These are phyloP conservation scores for Dolichopus griseipennis DNA, from an alignment of 2,888 invertebrate species.

Conservation along the genomic window DNA sequence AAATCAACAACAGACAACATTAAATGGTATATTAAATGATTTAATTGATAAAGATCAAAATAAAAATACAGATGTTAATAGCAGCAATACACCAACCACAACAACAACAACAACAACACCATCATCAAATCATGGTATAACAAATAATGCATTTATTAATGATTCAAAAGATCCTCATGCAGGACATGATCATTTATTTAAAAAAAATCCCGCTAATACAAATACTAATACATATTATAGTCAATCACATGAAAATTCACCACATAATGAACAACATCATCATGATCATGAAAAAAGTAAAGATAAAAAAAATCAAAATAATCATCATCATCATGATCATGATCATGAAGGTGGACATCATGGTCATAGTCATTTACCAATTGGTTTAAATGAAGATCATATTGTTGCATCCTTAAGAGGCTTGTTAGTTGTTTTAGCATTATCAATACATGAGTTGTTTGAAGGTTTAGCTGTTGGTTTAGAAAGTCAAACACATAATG, in stretches of 20 bases:
- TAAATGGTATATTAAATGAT: not conserved
- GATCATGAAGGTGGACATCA: slow-evolving; percentile 19
- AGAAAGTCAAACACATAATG: slow-evolving; percentile 52
- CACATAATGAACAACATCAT: slow-evolving; percentile 13
- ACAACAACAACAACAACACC: not conserved
- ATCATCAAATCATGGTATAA: not conserved
- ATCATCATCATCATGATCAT: slow-evolving; percentile 19
- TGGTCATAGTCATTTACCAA: slow-evolving; percentile 31
- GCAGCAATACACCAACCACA: not conserved
- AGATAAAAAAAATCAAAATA: slow-evolving; percentile 19
- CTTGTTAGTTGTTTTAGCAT: slow-evolving; percentile 68
- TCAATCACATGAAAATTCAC: slow-evolving; percentile 14
- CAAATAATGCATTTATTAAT: not conserved
- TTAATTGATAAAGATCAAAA: not conserved
- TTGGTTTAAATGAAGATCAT: slow-evolving; percentile 36
- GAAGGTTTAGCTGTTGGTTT: slow-evolving; percentile 78
- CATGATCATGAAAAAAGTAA: slow-evolving; percentile 18
- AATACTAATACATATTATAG: slow-evolving; percentile 12
- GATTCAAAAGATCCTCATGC: not conserved
- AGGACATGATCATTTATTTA: not conserved
- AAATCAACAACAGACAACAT: not conserved
- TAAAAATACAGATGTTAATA: not conserved
- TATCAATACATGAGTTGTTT: slow-evolving; percentile 78
- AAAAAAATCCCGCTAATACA: slow-evolving; percentile 1
- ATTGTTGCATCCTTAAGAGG: slow-evolving; percentile 50